phyloP scores from a whole-genome alignment of 2,797 vertebrate genomes.

The Squalus acanthias region DNA sequence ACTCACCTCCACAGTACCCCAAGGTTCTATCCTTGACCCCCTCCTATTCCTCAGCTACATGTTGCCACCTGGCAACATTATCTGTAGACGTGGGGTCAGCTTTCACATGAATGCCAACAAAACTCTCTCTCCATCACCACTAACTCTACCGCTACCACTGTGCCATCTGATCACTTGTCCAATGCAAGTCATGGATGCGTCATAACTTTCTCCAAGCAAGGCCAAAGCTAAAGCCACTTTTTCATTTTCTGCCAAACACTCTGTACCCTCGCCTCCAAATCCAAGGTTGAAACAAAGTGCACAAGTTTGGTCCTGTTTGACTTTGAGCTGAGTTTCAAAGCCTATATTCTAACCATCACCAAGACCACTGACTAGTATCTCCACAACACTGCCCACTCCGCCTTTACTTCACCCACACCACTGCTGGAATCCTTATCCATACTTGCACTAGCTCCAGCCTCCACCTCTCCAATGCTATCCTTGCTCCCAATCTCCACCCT shows the following conservation, averaged over 20 bases:
- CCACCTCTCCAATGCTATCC: not conserved
- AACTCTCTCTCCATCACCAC: not conserved
- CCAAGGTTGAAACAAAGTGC: not conserved
- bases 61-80: not conserved
- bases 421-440: not conserved
- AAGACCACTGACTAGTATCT: not conserved
- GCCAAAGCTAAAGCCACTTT: not conserved
- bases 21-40: not conserved
- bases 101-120: not conserved
- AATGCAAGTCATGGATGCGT: not conserved
- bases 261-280: not conserved
- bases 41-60: not conserved
- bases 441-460: not conserved
- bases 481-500: not conserved
- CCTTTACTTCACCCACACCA: not conserved
- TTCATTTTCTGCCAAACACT: not conserved
- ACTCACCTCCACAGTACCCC: not conserved
- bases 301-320: not conserved
- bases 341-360: not conserved
- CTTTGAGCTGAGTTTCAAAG: not conserved
- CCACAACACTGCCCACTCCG: not conserved
- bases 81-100: too few relatives aligned
- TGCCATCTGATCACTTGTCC: not conserved
- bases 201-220: not conserved
- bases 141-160: not conserved